These are phyloP conservation scores for Melanerpes formicivorus DNA, from an alignment of 2,113 vertebrate genomes.

Conservation along the genomic window DNA sequence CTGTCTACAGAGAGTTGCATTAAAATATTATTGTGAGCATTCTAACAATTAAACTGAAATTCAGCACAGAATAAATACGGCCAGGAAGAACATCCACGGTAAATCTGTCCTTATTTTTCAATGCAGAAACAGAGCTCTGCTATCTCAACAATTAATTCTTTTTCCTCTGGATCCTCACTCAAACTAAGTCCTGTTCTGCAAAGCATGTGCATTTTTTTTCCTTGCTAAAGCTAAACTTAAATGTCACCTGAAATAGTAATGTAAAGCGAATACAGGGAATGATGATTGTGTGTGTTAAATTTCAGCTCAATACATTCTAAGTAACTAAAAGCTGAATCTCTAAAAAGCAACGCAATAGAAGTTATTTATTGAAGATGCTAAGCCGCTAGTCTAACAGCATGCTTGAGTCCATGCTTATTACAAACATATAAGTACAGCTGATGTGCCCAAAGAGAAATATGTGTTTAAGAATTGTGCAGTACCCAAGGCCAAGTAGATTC, in stretches of 20 bases:
- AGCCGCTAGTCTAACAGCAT: not conserved
- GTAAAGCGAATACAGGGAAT: not conserved
- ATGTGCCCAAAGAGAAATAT: constrained; percentile 36
- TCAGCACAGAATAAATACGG: constrained; percentile 17
- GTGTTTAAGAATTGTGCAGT: not conserved
- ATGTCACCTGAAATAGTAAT: not conserved
- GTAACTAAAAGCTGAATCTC: constrained; percentile 8
- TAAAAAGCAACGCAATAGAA: not conserved
- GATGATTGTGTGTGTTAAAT: not conserved
- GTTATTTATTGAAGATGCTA: constrained; percentile 12
- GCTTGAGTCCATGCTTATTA: not conserved
- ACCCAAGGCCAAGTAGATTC: constrained; percentile 15
- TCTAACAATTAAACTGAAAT: constrained; percentile 53
- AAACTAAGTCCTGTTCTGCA: not conserved
- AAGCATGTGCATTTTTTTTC: not conserved
- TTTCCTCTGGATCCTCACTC: not conserved
- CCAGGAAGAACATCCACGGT: constrained; percentile 7
- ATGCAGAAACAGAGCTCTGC: constrained; percentile 2
- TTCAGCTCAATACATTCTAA: constrained; percentile 1
- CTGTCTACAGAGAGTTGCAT: constrained; percentile 50
- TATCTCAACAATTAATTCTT: constrained; percentile 16
- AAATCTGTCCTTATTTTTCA: constrained; percentile 40
- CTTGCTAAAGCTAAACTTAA: constrained; percentile 1
- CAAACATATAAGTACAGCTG: constrained; percentile 1
- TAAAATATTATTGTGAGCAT: constrained; percentile 64